phyloP scores from a whole-genome alignment of 2,888 invertebrate species.

The Bombylius discolor region DNA sequence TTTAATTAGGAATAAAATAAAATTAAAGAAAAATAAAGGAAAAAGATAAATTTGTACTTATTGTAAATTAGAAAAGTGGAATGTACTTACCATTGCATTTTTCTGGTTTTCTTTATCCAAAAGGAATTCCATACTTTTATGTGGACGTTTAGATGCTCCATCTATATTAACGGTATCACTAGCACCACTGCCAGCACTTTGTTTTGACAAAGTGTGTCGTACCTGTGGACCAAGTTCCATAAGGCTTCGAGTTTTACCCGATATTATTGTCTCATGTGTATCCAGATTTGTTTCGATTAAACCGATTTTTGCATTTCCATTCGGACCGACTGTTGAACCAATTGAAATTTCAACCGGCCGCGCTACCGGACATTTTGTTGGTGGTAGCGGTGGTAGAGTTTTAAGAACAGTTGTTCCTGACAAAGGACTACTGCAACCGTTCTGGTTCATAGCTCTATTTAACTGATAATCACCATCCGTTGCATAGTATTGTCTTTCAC shows the following conservation, averaged over 20 bases:
- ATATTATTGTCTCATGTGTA: conserved; percentile 52
- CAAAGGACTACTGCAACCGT: conserved; percentile 17
- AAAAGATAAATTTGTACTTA: too few species aligned
- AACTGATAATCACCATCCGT: conserved; percentile 26
- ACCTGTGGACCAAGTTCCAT: conserved; percentile 44
- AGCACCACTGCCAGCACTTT: conserved; percentile 11
- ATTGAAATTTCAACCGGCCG: background rate
- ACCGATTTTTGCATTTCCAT: conserved; percentile 41
- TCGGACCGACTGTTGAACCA: conserved; percentile 9
- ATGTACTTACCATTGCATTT: conserved; percentile 63
- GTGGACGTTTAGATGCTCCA: conserved; percentile 42
- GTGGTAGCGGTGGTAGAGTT: background rate
- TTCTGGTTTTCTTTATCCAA: conserved; percentile 85
- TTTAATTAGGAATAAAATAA: too few species aligned
- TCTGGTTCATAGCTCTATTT: conserved; percentile 25
- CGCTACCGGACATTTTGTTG: background rate
- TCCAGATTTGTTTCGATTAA: conserved; percentile 85
- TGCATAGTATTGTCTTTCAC: conserved; percentile 22
- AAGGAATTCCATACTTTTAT: conserved; percentile 92
- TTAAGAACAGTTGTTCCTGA: background rate
- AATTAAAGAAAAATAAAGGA: too few species aligned
- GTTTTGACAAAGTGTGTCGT: conserved; percentile 13
- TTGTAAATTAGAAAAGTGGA: background rate
- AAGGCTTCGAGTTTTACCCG: conserved; percentile 51
- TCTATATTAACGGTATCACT: conserved; percentile 22